Evolutionary conservation across 1,140 invertebrate genomes (phyloP), one percentile per base, ranked within the genome.

Genomic region (Leptinotarsa defecta): DNA sequence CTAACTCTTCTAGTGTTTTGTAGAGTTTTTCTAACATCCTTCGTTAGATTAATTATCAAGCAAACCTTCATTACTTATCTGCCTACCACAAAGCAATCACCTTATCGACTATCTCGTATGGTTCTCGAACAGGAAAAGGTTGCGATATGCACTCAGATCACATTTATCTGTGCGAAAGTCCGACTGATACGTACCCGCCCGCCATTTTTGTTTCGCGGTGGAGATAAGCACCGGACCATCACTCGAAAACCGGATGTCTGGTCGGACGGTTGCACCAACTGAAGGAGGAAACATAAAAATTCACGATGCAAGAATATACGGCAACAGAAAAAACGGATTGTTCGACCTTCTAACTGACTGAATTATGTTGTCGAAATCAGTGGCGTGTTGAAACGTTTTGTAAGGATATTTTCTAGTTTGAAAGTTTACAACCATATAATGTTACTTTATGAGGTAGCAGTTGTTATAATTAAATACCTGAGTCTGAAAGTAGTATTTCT

Each of bases 341-440:
- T 57, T 57, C 52, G 52, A 57, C 52, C 52, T 57, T 57, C 52
- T 57, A 57, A 57, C 52, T 57, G 52, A 57, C 17, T 57, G 52
- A 57, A 57, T 57, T 57, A 57, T 57, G 52, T 57, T 57, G 52
- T n/a, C 4, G 52, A n/a, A 57, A 57, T 57, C 52, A 57, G 52
- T 57, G 52, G 52, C 52, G 52, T 57, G n/a, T 19, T 17, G 52
- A 11, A 43, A 43, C 34, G 34, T 11, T 43, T 43, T 43, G 34
- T 43, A 11, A 11, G 34, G 34, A 43, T 43, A 43, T 43, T 43
- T 43, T 43, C 8, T 11, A 43, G 34, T 43, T 11, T 11, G 8
- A 43, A 43, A 0, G 0, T 11, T 43, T 11, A 3, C 34, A 43
- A 43, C 8, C 34, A 11, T 43, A 43, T 34, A 27, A 27, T 27